Percentiles rank a stretch among this genome's conserved stretches.
Conservation (phyloP, 2,888 invertebrate species). For the Dasysyrphus tricinctus region DNA sequence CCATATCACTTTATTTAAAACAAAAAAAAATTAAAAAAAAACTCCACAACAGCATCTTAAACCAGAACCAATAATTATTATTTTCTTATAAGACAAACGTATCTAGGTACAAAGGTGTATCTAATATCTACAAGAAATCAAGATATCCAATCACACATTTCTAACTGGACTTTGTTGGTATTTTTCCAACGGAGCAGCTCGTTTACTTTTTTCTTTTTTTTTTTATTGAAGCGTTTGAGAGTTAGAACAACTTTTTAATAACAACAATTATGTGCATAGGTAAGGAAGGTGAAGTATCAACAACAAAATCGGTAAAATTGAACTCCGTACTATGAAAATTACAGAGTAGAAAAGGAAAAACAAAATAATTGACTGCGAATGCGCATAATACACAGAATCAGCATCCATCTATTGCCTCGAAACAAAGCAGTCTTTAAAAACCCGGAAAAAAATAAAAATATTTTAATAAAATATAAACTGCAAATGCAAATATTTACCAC, state of each 20-base stretch:
- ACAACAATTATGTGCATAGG: not conserved
- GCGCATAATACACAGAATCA: constrained; percentile 56
- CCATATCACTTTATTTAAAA: too few species aligned
- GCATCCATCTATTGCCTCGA: constrained; percentile 48
- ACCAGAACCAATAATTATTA: not conserved
- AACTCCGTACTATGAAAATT: constrained; percentile 19
- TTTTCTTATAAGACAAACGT: not conserved
- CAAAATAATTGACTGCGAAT: constrained; percentile 53
- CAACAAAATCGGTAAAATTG: constrained; percentile 18
- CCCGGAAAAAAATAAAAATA: constrained; percentile 4
- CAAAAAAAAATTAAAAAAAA: not conserved
- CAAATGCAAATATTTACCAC: not conserved
- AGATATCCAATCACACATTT: not conserved
- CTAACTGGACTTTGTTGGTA: constrained; percentile 9
- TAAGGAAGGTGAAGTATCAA: not conserved
- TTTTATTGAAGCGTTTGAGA: too few species aligned
- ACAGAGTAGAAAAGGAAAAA: constrained; percentile 18
- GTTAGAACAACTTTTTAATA: not conserved
- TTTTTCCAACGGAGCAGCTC: not conserved
- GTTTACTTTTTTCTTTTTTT: not conserved
- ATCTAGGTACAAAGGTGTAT: not conserved
- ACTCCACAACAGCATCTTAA: not conserved
- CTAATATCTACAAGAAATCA: not conserved
- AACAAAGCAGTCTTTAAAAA: constrained; percentile 25
- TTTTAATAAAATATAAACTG: constrained; percentile 7